Evolutionary conservation across 35 echinoderm and acorn worm species (phyloP), one percentile per base, ranked within the genome.

Genomic region (Lytechinus variegatus): DNA sequence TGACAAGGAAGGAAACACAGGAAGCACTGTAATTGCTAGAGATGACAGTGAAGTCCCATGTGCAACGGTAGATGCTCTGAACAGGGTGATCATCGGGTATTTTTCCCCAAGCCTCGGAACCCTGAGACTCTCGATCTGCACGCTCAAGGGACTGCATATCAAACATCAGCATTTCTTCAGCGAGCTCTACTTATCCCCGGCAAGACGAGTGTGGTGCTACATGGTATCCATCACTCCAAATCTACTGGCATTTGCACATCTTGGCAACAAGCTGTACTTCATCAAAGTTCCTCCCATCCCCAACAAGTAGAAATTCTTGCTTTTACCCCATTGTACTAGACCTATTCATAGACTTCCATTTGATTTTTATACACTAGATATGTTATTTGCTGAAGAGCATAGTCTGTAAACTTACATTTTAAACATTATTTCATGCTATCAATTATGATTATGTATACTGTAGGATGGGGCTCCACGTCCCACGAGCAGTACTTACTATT

Each of bases 51-150:
- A 79, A 79, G 21, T 79, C 66, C 19, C 24, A 24, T 79, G 66
- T n/a, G 66, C 66, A 6, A 79, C 66, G n/a, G 66, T 79, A 7
- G 66, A 79, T 4, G 66, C 66, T 16, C 66, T 79, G 66, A 19
- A 79, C 19, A 79, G 66, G n/a, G 66, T 79, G 16, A 79, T 79
- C 66, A 79, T 79, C 66, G 66, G 66, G 66, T 79, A 79, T 79
- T 79, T 79, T 24, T 79, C 66, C 14, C 66, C 66, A 6, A 79
- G n/a, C 66, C 66, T 79, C n/a, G 66, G 66, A 16, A 79, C 66
- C 4, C 66, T 79, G 66, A 24, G 6, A 24, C 66, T 79, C 14
- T 79, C 66, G 19, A 8, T 79, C 66, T 79, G 66, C n/a, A 79
- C 66, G 8, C 66, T 79, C 14, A 79, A 79, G n/a, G 66, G 66